phyloP scores from a whole-genome alignment of 2,113 vertebrate species.

The Halichoerus grypus region DNA sequence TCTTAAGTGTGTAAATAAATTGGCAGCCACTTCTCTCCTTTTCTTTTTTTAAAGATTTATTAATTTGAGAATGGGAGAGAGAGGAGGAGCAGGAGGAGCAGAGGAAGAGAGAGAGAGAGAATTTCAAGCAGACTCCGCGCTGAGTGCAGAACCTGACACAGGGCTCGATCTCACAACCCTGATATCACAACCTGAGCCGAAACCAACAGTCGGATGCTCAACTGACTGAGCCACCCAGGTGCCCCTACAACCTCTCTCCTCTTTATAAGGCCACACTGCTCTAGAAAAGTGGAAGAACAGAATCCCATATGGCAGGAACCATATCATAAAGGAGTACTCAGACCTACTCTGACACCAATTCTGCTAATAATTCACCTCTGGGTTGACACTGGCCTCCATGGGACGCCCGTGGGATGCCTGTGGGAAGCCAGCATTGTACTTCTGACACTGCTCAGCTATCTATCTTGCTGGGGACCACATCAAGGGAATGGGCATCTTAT shows the following conservation, averaged over 20 bases:
- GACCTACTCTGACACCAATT: neutral
- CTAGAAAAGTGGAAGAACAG: neutral
- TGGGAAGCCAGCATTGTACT: neutral
- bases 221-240: neutral
- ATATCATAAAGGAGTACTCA: neutral
- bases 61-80: neutral
- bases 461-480: neutral
- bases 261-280: neutral
- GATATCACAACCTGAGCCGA: neutral
- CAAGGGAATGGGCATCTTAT: neutral
- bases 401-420: neutral
- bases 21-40: neutral
- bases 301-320: neutral
- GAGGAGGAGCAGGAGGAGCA: neutral
- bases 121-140: neutral
- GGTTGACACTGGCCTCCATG: neutral
- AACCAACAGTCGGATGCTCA: neutral
- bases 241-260: neutral
- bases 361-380: neutral
- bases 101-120: neutral
- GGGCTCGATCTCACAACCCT: neutral
- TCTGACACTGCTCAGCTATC: too few relatives aligned
- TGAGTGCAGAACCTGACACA: neutral
- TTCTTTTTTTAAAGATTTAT: neutral
- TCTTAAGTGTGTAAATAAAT: neutral